Percentiles rank a stretch among this genome's conserved stretches.
These are phyloP conservation scores for Pinctada fucata DNA, from an alignment of 2,888 invertebrate species.

Conservation along the genomic window DNA sequence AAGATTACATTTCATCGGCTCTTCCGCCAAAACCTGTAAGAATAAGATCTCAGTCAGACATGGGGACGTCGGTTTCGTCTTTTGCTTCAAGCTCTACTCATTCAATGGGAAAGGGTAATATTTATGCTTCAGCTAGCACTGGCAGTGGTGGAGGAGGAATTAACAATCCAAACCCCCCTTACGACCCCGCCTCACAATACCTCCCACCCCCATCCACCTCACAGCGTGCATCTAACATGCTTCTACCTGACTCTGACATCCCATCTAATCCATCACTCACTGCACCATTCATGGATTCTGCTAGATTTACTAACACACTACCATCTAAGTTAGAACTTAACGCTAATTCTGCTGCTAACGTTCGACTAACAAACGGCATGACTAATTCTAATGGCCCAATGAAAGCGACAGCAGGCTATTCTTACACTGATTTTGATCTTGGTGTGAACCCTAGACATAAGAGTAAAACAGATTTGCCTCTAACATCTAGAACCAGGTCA, in stretches of 20 bases:
- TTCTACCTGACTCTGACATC: slow-evolving; percentile 13
- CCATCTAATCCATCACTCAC: slow-evolving; percentile 18
- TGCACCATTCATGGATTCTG: slow-evolving; percentile 5
- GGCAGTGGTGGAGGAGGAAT: background rate
- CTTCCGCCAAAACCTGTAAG: slow-evolving; percentile 38
- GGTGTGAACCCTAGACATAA: slow-evolving; percentile 40
- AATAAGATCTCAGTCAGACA: slow-evolving; percentile 37
- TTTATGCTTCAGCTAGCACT: background rate
- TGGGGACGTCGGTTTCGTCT: slow-evolving; percentile 35
- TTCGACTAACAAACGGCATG: background rate
- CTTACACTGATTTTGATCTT: slow-evolving; percentile 42
- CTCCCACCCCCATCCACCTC: background rate
- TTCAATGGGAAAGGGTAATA: slow-evolving; percentile 31
- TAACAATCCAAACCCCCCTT: background rate
- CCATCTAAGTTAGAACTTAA: slow-evolving; percentile 13
- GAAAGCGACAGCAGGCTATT: slow-evolving; percentile 32
- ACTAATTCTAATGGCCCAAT: slow-evolving; percentile 24
- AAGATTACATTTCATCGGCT: slow-evolving; percentile 28
- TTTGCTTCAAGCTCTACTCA: slow-evolving; percentile 21
- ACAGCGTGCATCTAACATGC: slow-evolving; percentile 16
- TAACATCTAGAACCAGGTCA: slow-evolving; percentile 33
- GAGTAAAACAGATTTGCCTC: slow-evolving; percentile 19
- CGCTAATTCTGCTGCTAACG: slow-evolving; percentile 18
- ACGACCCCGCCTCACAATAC: slow-evolving; percentile 3
- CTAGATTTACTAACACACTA: slow-evolving; percentile 16